Evolutionary conservation across 2,113 vertebrate genomes (phyloP), one percentile per base, ranked within the genome.

Genomic region (Forbesichthys agassizii): DNA sequence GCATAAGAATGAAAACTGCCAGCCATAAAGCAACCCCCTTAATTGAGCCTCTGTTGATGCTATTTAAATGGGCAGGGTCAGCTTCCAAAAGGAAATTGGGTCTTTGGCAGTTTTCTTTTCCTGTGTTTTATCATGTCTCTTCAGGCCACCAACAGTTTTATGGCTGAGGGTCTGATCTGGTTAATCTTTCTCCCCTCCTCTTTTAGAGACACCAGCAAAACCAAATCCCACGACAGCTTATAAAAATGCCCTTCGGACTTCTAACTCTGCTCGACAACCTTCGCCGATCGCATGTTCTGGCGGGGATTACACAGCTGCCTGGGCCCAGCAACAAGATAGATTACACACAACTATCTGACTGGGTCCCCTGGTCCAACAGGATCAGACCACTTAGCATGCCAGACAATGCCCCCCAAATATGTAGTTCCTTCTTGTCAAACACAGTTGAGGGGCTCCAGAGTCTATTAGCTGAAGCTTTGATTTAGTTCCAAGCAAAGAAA

Each of bases 1-100:
- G 89, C 88, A 92, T 90, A 69, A 87, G 80, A 92, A 90, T 90
- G 81, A 86, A 82, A 83, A 88, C 83, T 64, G 60, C 5, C 64
- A 49, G 85, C 75, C 78, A 65, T 83, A 88, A 90, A 88, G 73
- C 53, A 33, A 68, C 68, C 77, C 77, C 78, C 70, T 80, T 88
- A 83, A 89, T 70, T 80, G 51, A 83, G 82, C 73, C 73, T 18
- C 68, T 81, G 83, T 79, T 76, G 69, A 78, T 80, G 74, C 71
- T 68, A 64, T 69, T 69, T 78, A 79, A 87, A 88, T 73, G 77
- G 75, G 78, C 71, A 74, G 69, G 74, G 75, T 84, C 72, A 77
- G 72, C 74, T 72, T 74, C 77, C 61, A 46, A 82, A 84, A 89
- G 86, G 55, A 89, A 91, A 90, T 82, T 70, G 87, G 70, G 71